Base-by-base conservation (phyloP, 1,140 invertebrate species). In the Bursaphelenchus mucronatus region DNA sequence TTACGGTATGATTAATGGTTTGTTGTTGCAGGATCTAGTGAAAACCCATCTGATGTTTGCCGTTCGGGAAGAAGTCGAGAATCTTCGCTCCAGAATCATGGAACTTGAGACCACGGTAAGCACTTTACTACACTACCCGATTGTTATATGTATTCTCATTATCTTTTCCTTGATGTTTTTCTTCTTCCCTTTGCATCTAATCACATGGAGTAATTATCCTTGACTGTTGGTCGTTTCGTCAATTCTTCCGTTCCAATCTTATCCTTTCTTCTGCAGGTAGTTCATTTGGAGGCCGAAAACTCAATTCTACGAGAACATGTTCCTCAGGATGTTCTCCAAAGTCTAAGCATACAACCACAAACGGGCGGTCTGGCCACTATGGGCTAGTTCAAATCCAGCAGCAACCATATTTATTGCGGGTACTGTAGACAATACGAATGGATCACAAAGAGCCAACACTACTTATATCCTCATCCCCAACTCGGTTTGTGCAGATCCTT, bases 1-100 rank as follows among this genome's bases (percentile, higher is more conserved):
- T 56, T 13, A 19, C 39, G 44, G 39, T 7, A 17, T 40, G 13
- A 63, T 19, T 63, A 30, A n/a, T 17, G 11, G 21, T 44, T 13
- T 64, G 9, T 21, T 19, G 11, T 67, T 74, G 45, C 41, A 78
- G 78, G 78, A 80, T 61, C 61, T 81, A 21, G 79, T 81, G 5
- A 81, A 81, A 55, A 76, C 74, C 10, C 79, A 81, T 66, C 57
- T 81, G 21, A 81, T 79, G 57, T 81, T 78, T 59, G 79, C 79
- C 11, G 79, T 81, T 44, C 71, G 81, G 10, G 79, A 81, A 51
- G 79, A 81, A 59, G 76, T 81, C 2, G 79, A 81, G 41, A 40
- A 65, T 8, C 66, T 81, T n/a, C 57, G 72, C n/a, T 49, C 66
- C 8, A 67, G 62, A 21, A 80, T 80, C 55, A 49, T 73, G 1